Conservation (phyloP, 2,113 vertebrate species). For the Triplophysa siluroides region DNA sequence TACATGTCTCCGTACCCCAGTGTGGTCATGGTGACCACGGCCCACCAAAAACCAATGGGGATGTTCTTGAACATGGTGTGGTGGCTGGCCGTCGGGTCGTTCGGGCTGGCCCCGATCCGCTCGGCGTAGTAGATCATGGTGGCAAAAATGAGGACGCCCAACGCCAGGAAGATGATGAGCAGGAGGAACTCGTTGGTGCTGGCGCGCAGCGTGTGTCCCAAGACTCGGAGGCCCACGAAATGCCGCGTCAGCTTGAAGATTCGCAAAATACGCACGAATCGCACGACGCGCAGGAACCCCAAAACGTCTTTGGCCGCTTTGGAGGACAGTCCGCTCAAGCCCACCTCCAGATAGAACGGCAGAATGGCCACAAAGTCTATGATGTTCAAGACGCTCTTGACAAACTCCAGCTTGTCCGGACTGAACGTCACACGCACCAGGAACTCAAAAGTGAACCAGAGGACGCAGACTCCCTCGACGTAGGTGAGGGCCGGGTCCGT, state of each 20-base stretch:
- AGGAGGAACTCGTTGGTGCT: conserved; percentile 97
- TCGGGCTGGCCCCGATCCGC: conserved; percentile 89
- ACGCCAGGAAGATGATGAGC: conserved; percentile 95
- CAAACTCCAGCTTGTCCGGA: conserved; percentile 95
- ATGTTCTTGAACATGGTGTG: conserved; percentile 98
- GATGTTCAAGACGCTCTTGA: conserved; percentile 95
- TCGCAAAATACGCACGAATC: conserved; percentile 94
- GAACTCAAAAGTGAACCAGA: conserved; percentile 99
- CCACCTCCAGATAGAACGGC: conserved; percentile 96
- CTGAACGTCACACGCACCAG: conserved; percentile 93
- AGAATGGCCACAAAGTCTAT: conserved; percentile 98
- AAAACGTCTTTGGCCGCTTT: conserved; percentile 97
- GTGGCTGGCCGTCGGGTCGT: conserved; percentile 87
- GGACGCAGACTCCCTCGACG: conserved; percentile 94
- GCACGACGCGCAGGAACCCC: conserved; percentile 96
- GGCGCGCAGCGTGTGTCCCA: conserved; percentile 93
- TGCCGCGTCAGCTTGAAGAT: conserved; percentile 99
- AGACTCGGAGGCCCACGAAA: conserved; percentile 92
- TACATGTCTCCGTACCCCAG: conserved; percentile 98
- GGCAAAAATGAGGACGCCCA: conserved; percentile 96
- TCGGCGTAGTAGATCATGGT: conserved; percentile 99
- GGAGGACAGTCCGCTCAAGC: conserved; percentile 93
- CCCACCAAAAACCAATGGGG: conserved; percentile 99
- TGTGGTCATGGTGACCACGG: conserved; percentile 98
- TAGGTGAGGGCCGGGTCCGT: conserved; percentile 95